These are phyloP conservation scores for Aviceda subcristata DNA, from an alignment of 2,113 vertebrate genomes.

Conservation along the genomic window DNA sequence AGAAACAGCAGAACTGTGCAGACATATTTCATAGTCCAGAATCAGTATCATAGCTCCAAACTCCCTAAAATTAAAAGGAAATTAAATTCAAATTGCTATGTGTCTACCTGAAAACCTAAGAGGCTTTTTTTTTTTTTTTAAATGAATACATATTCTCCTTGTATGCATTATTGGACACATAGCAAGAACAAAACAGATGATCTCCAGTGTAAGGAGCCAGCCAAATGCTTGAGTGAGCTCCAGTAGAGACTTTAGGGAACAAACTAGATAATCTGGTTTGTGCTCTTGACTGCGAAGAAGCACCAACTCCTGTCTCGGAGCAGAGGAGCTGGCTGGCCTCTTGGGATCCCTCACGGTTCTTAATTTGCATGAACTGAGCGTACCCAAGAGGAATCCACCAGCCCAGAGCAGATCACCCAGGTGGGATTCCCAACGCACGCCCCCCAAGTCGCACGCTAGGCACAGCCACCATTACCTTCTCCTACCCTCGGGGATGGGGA, in stretches of 20 bases:
- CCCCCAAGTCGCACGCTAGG: accelerated
- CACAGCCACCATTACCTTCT: slow-evolving; percentile 72
- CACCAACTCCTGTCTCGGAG: neutral
- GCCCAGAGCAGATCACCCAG: neutral
- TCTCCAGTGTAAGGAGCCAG: neutral
- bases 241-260: neutral
- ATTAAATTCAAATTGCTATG: neutral
- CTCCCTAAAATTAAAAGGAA: neutral
- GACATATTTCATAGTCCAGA: neutral
- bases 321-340: neutral
- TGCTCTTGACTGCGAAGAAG: neutral
- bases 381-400: neutral
- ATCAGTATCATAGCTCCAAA: neutral
- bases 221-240: neutral
- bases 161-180: neutral
- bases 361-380: accelerated
- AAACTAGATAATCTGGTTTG: neutral
- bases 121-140: neutral
- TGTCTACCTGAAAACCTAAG: neutral
- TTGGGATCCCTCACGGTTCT: neutral
- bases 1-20: neutral
- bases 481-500: slow-evolving; percentile 81
- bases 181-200: neutral
- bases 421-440: neutral
- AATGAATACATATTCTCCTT: neutral